Conservation (phyloP, 2,797 vertebrate genomes). For the Neosilurus hyrtlii region DNA sequence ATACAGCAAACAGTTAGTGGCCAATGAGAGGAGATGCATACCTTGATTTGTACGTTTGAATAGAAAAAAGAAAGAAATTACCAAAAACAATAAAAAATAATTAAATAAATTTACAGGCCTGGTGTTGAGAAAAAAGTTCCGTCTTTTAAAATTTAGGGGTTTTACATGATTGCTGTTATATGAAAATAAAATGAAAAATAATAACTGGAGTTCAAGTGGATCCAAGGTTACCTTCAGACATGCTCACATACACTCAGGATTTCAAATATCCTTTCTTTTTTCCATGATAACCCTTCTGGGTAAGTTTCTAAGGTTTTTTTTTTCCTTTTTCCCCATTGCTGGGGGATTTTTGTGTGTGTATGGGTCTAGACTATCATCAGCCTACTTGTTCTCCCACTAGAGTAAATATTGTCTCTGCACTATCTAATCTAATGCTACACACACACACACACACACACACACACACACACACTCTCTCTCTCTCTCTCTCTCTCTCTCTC, state of each 20-base stretch:
- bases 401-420: slow-evolving; percentile 19
- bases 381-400: slow-evolving; percentile 2
- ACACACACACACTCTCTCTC: slow-evolving; percentile 16
- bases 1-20: neutral
- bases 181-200: too few relatives aligned
- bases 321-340: neutral
- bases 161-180: neutral
- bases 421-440: slow-evolving; percentile 30
- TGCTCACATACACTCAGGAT: neutral
- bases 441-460: slow-evolving; percentile 3
- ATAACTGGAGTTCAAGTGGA: neutral
- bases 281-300: slow-evolving; percentile 10
- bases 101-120: neutral
- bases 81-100: neutral
- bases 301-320: slow-evolving; percentile 9
- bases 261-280: neutral
- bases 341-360: neutral
- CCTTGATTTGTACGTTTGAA: neutral
- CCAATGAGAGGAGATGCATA: too few relatives aligned
- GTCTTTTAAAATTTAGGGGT: neutral
- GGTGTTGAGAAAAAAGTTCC: neutral
- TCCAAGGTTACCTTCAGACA: neutral
- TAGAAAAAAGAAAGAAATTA: neutral
- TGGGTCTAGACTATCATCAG: slow-evolving; percentile 5
- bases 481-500: too few relatives aligned